A percentile compares a stretch with the other conserved stretches of the same genome.
Evolutionary conservation across 1,140 invertebrate genomes (phyloP).

Genomic region (Ridgeia piscesae): DNA sequence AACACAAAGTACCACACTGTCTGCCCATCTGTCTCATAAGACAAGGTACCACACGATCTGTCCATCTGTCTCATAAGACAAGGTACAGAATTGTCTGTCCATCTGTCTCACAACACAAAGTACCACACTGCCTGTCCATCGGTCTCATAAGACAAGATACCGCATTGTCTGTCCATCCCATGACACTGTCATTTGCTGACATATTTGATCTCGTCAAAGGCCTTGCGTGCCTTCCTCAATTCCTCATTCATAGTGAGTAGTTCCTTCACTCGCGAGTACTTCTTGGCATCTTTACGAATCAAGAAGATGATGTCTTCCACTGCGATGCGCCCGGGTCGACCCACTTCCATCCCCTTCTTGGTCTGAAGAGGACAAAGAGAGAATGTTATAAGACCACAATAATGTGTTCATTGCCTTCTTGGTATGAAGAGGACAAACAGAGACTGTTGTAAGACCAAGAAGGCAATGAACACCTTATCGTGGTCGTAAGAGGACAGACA

Average conservation of each 20-base stretch:
- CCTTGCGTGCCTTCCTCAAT: slow-evolving; percentile 96
- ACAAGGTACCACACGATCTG: not conserved
- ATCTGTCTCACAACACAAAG: not conserved
- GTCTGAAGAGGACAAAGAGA: slow-evolving; percentile 63
- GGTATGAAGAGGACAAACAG: too few species aligned
- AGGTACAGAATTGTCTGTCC: not conserved
- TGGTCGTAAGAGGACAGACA: too few species aligned
- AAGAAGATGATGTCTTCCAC: slow-evolving; percentile 98
- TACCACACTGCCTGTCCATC: not conserved
- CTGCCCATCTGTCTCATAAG: not conserved
- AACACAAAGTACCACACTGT: not conserved
- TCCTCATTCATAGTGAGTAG: slow-evolving; percentile 98
- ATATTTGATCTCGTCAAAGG: slow-evolving; percentile 98
- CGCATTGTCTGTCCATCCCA: not conserved
- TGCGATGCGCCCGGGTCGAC: slow-evolving; percentile 87
- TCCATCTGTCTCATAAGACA: not conserved
- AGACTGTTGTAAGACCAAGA: too few species aligned
- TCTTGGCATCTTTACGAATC: slow-evolving; percentile 94
- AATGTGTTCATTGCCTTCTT: too few species aligned
- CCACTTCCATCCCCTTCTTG: slow-evolving; percentile 93
- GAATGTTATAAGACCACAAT: too few species aligned
- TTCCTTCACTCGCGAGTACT: slow-evolving; percentile 94
- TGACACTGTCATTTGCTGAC: slow-evolving; percentile 12
- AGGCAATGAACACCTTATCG: too few species aligned
- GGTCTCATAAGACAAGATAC: not conserved